Percentiles rank a stretch among this genome's conserved stretches.
phyloP scores from a whole-genome alignment of 1,140 invertebrate species.

The Drosophila obscura region DNA sequence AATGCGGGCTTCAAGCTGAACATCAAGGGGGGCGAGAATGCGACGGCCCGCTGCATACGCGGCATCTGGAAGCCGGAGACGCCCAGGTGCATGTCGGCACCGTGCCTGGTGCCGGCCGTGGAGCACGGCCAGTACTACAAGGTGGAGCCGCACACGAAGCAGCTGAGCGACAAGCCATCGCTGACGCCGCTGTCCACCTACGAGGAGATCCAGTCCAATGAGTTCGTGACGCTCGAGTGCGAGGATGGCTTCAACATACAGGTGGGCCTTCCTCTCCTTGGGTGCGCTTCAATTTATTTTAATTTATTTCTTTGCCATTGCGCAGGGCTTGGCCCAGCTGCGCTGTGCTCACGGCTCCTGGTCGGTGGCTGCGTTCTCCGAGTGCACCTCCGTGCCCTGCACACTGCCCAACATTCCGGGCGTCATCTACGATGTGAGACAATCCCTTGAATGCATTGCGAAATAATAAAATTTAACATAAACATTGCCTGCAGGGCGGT shows the following conservation, averaged over 20 bases:
- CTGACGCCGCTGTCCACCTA: conserved; percentile 72
- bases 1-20: conserved; percentile 90
- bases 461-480: not conserved
- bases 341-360: conserved; percentile 92
- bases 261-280: conserved; percentile 19
- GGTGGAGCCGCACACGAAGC: conserved; percentile 73
- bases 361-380: conserved; percentile 89
- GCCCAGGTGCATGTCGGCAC: conserved; percentile 88
- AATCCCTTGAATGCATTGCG: no score
- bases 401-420: conserved; percentile 89
- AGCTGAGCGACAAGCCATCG: conserved; percentile 69
- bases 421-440: conserved; percentile 87
- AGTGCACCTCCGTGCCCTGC: conserved; percentile 91
- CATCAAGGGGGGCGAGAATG: conserved; percentile 87
- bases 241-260: conserved; percentile 81
- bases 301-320: not conserved
- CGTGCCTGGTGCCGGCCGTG: conserved; percentile 79
- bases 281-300: not conserved
- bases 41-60: conserved; percentile 90
- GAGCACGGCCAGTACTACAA: conserved; percentile 82
- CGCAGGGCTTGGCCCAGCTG: conserved; percentile 88
- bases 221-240: conserved; percentile 81
- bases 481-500: conserved; percentile 84
- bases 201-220: conserved; percentile 81
- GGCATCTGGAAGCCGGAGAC: conserved; percentile 92